phyloP scores from a whole-genome alignment of 2,888 invertebrate species.

The Pherbina coryleti region DNA sequence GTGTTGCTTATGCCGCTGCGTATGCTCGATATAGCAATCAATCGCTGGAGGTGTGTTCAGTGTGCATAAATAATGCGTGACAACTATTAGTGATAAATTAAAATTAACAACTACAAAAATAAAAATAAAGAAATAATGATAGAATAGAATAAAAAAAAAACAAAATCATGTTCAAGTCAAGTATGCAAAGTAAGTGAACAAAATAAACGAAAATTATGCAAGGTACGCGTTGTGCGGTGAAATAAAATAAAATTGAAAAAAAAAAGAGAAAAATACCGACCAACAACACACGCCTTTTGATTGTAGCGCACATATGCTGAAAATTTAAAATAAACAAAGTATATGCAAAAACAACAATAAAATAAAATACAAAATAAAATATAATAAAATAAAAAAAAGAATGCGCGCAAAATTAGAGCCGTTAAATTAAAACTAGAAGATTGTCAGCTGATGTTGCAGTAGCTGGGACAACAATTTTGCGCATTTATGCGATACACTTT shows the following conservation, averaged over 20 bases:
- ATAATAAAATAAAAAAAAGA: not conserved
- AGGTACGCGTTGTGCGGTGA: not conserved
- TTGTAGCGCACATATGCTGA: not conserved
- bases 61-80: constrained; percentile 31
- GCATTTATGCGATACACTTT: not conserved
- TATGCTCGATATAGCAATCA: constrained; percentile 2
- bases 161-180: constrained; percentile 22
- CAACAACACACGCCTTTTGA: not conserved
- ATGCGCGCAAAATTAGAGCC: not conserved
- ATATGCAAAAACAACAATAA: constrained; percentile 13
- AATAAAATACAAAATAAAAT: not conserved
- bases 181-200: not conserved
- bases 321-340: constrained; percentile 27
- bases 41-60: constrained; percentile 31
- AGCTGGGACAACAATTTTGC: not conserved
- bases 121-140: constrained; percentile 6
- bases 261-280: not conserved
- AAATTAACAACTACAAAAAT: not conserved
- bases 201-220: not conserved
- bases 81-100: constrained; percentile 30
- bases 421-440: not conserved
- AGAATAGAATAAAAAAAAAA: constrained; percentile 17
- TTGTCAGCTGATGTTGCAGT: not conserved
- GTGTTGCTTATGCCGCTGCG: not conserved
- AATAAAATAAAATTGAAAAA: not conserved